Percentiles rank a stretch among this genome's conserved stretches.
These are phyloP conservation scores for Girardia tigrina DNA, from an alignment of 2,888 invertebrate species.

Conservation along the genomic window DNA sequence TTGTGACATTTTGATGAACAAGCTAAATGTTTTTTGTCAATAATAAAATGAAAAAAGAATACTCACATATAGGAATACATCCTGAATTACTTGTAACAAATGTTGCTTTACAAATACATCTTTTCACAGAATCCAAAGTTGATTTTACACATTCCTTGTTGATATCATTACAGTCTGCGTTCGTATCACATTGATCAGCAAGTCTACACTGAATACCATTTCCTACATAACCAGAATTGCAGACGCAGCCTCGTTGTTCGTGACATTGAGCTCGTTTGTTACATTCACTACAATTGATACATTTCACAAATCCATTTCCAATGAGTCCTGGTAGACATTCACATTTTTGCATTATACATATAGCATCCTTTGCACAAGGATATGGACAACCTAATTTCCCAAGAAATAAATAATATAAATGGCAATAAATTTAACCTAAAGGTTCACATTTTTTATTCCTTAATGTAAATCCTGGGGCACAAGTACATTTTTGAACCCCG, in stretches of 20 bases:
- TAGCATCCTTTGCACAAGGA: background rate
- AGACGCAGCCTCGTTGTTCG: background rate
- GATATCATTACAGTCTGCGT: background rate
- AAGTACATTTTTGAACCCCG: background rate
- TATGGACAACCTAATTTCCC: background rate
- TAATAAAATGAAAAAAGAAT: background rate
- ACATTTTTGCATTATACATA: background rate
- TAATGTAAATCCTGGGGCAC: background rate
- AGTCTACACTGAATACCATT: background rate
- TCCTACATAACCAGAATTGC: background rate
- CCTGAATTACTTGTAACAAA: background rate
- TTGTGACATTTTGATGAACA: background rate
- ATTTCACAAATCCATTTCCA: conserved; percentile 23
- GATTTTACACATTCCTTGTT: background rate
- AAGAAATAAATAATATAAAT: background rate
- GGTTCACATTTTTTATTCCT: background rate
- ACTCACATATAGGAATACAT: background rate
- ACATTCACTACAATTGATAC: background rate
- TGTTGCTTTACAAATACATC: background rate
- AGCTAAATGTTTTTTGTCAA: background rate
- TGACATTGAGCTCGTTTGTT: background rate
- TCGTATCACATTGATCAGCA: background rate
- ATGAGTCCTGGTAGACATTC: conserved; percentile 19
- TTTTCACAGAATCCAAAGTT: background rate
- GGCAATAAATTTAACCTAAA: background rate